A percentile compares a stretch with the other conserved stretches of the same genome.
These are phyloP conservation scores for Agrochola circellaris DNA, from an alignment of 2,888 invertebrate genomes.

Conservation along the genomic window DNA sequence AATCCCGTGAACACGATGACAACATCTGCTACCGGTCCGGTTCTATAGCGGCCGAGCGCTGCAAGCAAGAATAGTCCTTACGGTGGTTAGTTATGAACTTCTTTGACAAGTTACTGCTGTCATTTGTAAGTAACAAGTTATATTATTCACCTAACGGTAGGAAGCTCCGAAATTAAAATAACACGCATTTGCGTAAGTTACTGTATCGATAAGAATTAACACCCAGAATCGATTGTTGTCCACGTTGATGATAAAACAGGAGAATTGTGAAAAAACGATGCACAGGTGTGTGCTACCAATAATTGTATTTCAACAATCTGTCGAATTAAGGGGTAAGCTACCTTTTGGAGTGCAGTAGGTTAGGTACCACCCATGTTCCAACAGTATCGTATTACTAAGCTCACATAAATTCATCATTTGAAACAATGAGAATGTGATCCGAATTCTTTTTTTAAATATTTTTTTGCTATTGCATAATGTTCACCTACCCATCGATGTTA, in stretches of 20 bases:
- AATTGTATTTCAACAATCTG: background rate
- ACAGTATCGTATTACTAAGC: constrained; percentile 15
- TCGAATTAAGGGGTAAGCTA: background rate
- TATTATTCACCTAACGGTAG: background rate
- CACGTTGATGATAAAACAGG: background rate
- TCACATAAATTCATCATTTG: constrained; percentile 22
- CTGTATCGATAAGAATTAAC: background rate
- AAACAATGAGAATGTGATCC: constrained; percentile 10
- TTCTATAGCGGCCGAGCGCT: too few species aligned
- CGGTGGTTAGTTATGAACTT: too few species aligned
- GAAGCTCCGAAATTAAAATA: background rate
- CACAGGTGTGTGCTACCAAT: background rate
- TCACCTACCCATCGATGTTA: constrained; percentile 52
- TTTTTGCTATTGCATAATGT: constrained; percentile 44
- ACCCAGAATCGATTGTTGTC: background rate
- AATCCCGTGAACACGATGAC: too few species aligned
- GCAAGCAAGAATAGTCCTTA: too few species aligned
- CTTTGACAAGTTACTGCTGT: background rate
- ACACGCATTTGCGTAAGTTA: background rate
- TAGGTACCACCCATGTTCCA: constrained; percentile 10
- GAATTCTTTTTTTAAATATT: constrained; percentile 4
- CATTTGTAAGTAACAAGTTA: background rate
- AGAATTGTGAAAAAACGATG: background rate
- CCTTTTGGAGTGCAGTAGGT: background rate
- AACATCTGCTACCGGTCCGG: too few species aligned